phyloP scores from a whole-genome alignment of 2,113 vertebrate genomes.

The Corythornis madagascariensis region DNA sequence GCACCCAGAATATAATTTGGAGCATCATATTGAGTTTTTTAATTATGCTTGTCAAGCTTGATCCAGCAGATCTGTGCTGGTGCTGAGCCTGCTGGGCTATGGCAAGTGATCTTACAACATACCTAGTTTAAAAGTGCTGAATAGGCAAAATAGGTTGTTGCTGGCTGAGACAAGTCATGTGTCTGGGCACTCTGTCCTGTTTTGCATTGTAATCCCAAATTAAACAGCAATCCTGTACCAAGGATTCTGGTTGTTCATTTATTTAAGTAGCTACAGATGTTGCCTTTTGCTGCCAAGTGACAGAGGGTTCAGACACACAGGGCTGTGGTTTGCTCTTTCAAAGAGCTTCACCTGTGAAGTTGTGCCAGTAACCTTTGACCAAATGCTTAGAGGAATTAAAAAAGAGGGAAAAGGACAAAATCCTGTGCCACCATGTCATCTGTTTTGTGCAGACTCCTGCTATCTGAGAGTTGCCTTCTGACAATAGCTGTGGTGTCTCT shows the following conservation, averaged over 20 bases:
- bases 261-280: conserved; percentile 43
- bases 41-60: background rate
- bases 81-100: background rate
- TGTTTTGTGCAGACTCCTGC: background rate
- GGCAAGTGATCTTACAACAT: background rate
- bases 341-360: conserved; percentile 21
- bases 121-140: background rate
- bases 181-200: background rate
- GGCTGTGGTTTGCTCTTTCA: background rate
- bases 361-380: conserved; percentile 36
- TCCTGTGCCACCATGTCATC: background rate
- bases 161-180: background rate
- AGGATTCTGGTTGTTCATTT: background rate
- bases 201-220: conserved; percentile 21
- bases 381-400: background rate
- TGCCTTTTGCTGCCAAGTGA: conserved; percentile 14
- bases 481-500: background rate
- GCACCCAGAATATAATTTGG: background rate
- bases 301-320: background rate
- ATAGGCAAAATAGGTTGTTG: background rate
- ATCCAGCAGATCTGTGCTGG: background rate
- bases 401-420: background rate
- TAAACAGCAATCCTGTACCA: background rate
- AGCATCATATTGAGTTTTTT: background rate
- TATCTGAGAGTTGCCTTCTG: background rate